Evolutionary conservation across 1,140 invertebrate genomes (phyloP).

Genomic region (Pectinophora gossypiella): DNA sequence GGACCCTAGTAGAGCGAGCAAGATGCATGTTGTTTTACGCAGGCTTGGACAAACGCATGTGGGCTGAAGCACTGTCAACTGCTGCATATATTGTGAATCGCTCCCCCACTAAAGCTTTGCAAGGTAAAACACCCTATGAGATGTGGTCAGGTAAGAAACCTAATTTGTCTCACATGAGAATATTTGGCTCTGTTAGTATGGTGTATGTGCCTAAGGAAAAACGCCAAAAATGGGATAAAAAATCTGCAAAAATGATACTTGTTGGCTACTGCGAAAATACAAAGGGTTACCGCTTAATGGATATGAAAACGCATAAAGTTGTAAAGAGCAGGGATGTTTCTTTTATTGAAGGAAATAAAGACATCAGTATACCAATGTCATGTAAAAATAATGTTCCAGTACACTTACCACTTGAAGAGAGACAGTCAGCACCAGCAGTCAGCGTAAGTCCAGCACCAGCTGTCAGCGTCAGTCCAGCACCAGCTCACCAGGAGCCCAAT

Average conservation of each 20-base stretch:
- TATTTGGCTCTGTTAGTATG: not conserved
- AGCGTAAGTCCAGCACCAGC: too few relatives aligned
- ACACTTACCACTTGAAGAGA: not conserved
- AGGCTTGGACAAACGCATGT: not conserved
- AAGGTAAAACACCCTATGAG: not conserved
- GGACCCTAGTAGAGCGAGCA: not conserved
- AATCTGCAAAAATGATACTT: not conserved
- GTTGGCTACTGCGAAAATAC: too few relatives aligned
- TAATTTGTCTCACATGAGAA: not conserved
- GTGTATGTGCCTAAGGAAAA: not conserved
- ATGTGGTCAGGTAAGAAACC: not conserved
- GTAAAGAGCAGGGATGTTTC: too few relatives aligned
- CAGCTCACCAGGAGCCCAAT: too few relatives aligned
- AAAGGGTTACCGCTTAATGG: too few relatives aligned
- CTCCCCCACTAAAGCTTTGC: not conserved
- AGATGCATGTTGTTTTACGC: not conserved
- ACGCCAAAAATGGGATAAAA: not conserved
- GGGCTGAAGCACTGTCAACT: not conserved
- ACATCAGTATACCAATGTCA: too few relatives aligned
- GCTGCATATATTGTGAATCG: not conserved
- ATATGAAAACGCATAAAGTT: too few relatives aligned
- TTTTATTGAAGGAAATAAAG: too few relatives aligned
- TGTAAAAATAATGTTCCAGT: not conserved
- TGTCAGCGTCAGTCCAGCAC: too few relatives aligned
- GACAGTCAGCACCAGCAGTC: not conserved